These are phyloP conservation scores for Temnothorax unifasciatus DNA, from an alignment of 2,888 invertebrate genomes.

Conservation along the genomic window DNA sequence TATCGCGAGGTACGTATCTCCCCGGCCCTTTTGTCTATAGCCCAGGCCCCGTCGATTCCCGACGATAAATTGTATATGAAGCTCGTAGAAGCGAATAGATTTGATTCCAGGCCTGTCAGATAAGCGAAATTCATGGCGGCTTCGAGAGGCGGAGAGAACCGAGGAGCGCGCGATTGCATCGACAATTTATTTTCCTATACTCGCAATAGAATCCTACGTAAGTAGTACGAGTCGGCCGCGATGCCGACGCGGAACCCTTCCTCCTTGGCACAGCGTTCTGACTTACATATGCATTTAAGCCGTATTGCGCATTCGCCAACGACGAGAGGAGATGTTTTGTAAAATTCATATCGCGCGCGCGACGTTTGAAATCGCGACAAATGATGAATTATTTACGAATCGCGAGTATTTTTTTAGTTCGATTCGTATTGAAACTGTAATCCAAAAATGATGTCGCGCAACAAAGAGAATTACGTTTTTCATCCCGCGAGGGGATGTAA, in stretches of 20 bases:
- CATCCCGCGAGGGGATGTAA: background rate
- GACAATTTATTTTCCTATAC: constrained; percentile 46
- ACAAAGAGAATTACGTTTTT: background rate
- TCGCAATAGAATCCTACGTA: constrained; percentile 36
- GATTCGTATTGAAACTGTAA: background rate
- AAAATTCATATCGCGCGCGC: background rate
- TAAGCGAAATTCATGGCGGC: constrained; percentile 44
- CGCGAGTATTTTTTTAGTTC: background rate
- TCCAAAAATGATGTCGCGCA: background rate
- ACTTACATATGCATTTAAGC: constrained; percentile 29
- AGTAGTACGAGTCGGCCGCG: constrained; percentile 46
- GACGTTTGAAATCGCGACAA: background rate
- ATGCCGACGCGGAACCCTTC: constrained; percentile 10
- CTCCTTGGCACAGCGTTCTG: background rate
- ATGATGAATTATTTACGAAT: background rate
- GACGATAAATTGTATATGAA: constrained; percentile 58
- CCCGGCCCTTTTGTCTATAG: constrained; percentile 23
- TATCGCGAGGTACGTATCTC: constrained; percentile 42
- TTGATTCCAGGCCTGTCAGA: constrained; percentile 45
- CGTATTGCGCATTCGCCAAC: constrained; percentile 3
- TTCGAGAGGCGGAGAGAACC: constrained; percentile 23
- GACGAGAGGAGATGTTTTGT: background rate
- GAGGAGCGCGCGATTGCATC: constrained; percentile 30
- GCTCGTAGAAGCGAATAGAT: constrained; percentile 53
- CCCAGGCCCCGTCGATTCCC: constrained; percentile 30